A percentile compares a stretch with the other conserved stretches of the same genome.
Conservation (phyloP, 2,113 vertebrate genomes). For the Serinus canaria region DNA sequence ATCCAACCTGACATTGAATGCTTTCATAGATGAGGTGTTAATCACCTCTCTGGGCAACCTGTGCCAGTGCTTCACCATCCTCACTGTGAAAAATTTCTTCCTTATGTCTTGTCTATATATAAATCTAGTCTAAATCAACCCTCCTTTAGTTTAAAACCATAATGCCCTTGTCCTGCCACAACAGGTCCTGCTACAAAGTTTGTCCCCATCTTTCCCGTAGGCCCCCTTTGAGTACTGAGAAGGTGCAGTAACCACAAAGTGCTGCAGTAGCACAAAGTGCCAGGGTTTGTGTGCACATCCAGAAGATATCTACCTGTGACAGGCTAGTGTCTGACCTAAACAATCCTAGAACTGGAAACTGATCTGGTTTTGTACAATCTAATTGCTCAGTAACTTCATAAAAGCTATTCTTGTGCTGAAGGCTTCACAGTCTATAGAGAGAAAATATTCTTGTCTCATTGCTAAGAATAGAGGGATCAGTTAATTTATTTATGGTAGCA, state of each 20-base stretch:
- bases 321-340: not conserved
- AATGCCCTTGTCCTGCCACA: not conserved
- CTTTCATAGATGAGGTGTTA: not conserved
- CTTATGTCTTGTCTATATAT: not conserved
- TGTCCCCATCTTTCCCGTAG: not conserved
- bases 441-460: not conserved
- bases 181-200: not conserved
- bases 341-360: not conserved
- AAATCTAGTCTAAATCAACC: not conserved
- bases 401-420: not conserved
- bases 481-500: not conserved
- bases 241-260: not conserved
- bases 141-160: not conserved
- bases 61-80: not conserved
- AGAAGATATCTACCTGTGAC: not conserved
- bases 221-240: not conserved
- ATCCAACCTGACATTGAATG: not conserved
- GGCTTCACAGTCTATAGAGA: not conserved
- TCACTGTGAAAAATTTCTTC: not conserved
- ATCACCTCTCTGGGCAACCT: not conserved
- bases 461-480: not conserved
- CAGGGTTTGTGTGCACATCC: not conserved
- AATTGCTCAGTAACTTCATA: not conserved
- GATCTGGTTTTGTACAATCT: not conserved
- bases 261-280: not conserved